Evolutionary conservation across 2,797 vertebrate species (phyloP), one percentile per base, ranked within the genome.

Genomic region (Apogon hyalosoma): DNA sequence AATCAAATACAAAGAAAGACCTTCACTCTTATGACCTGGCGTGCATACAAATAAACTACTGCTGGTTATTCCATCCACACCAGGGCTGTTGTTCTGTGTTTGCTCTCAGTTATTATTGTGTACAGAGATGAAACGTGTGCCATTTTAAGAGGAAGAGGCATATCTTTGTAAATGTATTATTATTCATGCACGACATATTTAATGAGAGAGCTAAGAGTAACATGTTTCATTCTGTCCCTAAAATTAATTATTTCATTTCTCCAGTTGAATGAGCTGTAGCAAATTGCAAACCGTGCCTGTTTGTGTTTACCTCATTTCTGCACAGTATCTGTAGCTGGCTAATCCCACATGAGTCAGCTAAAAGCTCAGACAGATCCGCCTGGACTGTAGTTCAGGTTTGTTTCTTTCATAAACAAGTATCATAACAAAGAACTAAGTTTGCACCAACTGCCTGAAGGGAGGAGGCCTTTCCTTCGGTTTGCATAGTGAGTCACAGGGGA

Each of bases 251-350:
- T 74, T 70, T 67, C 58, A 28, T 11, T 43, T 80, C 76, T 84
- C 61, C 79, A 68, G 78, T 51, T 82, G 73, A 85, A 54, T 82
- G 69, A 79, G 67, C 77, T 50, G 68, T 42, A 50, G 40, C 71
- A 68, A 82, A 86, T 77, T 76, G 65, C 76, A 82, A 62, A 71
- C 57, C 36, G 43, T n/a, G 57, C 66, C 53, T 67, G 63, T 71
- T 63, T 81, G 57, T 77, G 60, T 86, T 76, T 71, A 69, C 63
- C 70, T 74, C 62, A 28, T 24, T 72, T 66, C 63, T 63, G 38
- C 51, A 0, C 41, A 45, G 13, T 63, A 55, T 68, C 72, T 63
- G 41, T 52, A 15, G 43, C 55, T 38, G 2, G 54, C 36, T 63
- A 64, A 82, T 79, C 76, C 49, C 39, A 53, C 50, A 21, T 24